Evolutionary conservation across 2,797 vertebrate species (phyloP).

Genomic region (Enteromius argenteus): DNA sequence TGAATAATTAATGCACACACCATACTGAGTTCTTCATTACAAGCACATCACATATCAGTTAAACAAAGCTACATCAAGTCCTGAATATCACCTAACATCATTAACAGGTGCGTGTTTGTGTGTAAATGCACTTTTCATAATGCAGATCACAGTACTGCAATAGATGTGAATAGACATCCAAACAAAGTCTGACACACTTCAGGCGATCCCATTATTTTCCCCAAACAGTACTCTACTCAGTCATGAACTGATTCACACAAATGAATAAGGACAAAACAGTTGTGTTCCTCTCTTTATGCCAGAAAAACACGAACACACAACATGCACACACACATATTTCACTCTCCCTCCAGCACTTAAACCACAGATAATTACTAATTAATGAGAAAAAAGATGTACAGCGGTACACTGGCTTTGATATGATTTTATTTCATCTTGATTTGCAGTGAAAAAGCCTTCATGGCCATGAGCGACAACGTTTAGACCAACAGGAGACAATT

Average conservation of each 20-base stretch:
- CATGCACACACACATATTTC: neutral
- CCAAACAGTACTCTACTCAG: neutral
- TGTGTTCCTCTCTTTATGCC: neutral
- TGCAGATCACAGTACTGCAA: neutral
- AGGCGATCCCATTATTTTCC: neutral
- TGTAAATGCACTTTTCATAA: neutral
- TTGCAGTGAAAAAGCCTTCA: slow-evolving; percentile 32
- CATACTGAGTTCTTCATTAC: neutral
- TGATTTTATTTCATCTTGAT: slow-evolving; percentile 48
- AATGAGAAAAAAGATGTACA: slow-evolving; percentile 20
- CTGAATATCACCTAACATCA: slow-evolving; percentile 23
- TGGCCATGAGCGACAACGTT: slow-evolving; percentile 1
- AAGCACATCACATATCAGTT: neutral
- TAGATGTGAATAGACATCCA: slow-evolving; percentile 16
- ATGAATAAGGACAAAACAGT: slow-evolving; percentile 35
- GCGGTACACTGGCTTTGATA: slow-evolving; percentile 35
- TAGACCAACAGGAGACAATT: slow-evolving; percentile 31
- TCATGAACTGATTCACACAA: slow-evolving; percentile 36
- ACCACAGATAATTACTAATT: slow-evolving; percentile 33
- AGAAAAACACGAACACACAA: slow-evolving; percentile 7
- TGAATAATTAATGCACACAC: neutral
- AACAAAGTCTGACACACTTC: neutral
- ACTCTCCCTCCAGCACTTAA: slow-evolving; percentile 9
- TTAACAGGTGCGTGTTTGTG: slow-evolving; percentile 13
- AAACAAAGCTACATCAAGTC: slow-evolving; percentile 22